phyloP scores from a whole-genome alignment of 2,797 vertebrate genomes.

The Ctenopoma kingsleyae region DNA sequence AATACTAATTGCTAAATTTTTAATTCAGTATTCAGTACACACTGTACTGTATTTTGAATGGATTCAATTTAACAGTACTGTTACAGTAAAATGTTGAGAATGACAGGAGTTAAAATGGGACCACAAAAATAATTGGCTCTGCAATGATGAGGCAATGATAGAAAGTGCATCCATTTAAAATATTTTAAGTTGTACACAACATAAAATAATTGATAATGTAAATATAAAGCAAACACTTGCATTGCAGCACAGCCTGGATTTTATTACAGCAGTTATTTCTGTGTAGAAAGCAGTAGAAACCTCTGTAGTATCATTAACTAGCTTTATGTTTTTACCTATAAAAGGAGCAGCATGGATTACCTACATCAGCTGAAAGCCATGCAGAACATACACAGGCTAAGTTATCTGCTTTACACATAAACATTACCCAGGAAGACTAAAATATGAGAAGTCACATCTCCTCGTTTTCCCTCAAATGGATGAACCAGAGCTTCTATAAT shows the following conservation, averaged over 20 bases:
- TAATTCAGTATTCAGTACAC: neutral
- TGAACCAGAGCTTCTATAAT: conserved; percentile 31
- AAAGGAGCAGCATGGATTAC: neutral
- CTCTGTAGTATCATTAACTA: neutral
- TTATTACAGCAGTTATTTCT: neutral
- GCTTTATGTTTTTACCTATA: conserved; percentile 3
- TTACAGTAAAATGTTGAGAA: neutral
- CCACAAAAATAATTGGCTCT: rapidly evolving
- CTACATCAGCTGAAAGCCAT: neutral
- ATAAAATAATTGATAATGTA: neutral
- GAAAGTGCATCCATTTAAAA: neutral
- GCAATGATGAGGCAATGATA: neutral
- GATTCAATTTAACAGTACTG: neutral
- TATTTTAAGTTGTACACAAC: neutral
- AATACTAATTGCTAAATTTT: neutral
- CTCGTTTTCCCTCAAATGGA: neutral
- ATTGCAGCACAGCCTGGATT: neutral
- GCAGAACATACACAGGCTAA: neutral
- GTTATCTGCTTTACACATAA: neutral
- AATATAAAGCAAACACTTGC: neutral
- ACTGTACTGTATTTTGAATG: too few relatives aligned
- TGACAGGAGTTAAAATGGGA: neutral
- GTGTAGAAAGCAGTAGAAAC: neutral
- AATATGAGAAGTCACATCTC: conserved; percentile 9
- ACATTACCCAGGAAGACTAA: neutral